These are phyloP conservation scores for Troilus luridus DNA, from an alignment of 2,888 invertebrate species.

Conservation along the genomic window DNA sequence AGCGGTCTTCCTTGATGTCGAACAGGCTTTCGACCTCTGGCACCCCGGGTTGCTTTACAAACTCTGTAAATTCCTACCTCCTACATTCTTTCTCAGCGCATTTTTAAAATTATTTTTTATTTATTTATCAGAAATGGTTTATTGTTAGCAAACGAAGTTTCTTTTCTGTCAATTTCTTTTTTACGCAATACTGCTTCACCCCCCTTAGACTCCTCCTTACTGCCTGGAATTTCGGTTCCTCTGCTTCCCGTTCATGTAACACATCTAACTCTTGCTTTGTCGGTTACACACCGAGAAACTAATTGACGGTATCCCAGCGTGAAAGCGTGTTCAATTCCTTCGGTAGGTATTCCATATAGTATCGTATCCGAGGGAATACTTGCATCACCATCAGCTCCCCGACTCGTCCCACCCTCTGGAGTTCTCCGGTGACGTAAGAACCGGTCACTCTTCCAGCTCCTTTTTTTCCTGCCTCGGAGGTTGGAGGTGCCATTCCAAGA, in stretches of 20 bases:
- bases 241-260: not conserved
- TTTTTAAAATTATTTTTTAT: no score
- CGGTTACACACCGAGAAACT: not conserved
- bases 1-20: no score
- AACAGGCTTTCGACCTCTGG: no score
- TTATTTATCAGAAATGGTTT: no score
- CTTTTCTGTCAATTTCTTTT: no score
- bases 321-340: conserved; percentile 22
- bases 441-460: conserved; percentile 23
- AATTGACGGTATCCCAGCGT: not conserved
- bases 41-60: no score
- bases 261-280: not conserved
- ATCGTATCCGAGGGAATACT: not conserved
- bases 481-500: conserved; percentile 44
- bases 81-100: no score
- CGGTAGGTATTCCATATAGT: conserved; percentile 28
- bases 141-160: no score
- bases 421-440: conserved; percentile 42
- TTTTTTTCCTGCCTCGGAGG: conserved; percentile 13
- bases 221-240: not conserved
- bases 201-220: not conserved
- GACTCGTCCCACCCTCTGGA: conserved; percentile 19
- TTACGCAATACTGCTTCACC: not conserved
- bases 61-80: no score
- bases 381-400: no score